Conservation (phyloP, 2,888 invertebrate genomes). For the Parnassius glacialis region DNA sequence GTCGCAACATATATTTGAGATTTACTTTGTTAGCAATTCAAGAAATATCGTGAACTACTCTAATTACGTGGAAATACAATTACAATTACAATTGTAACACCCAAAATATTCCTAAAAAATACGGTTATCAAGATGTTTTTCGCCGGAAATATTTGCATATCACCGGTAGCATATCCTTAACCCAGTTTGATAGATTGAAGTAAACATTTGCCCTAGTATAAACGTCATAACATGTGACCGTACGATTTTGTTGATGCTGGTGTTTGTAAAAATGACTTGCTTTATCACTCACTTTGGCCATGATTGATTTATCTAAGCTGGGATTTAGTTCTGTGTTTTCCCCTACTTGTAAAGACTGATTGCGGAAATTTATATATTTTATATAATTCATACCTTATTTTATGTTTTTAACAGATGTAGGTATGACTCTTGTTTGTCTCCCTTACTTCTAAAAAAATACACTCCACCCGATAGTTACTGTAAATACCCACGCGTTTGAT, state of each 20-base stretch:
- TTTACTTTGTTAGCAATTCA: too few relatives aligned
- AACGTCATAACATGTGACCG: slow-evolving; percentile 67
- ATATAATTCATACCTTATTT: slow-evolving; percentile 20
- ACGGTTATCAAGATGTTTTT: slow-evolving; percentile 22
- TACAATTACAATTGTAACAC: slow-evolving; percentile 16
- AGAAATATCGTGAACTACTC: too few relatives aligned
- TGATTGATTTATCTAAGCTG: slow-evolving; percentile 72
- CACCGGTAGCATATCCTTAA: slow-evolving; percentile 38
- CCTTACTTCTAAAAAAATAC: too few relatives aligned
- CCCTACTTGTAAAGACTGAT: slow-evolving; percentile 27
- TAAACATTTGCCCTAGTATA: slow-evolving; percentile 43
- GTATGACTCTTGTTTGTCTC: too few relatives aligned
- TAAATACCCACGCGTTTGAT: too few relatives aligned
- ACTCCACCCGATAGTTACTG: too few relatives aligned
- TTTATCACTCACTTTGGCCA: slow-evolving; percentile 55
- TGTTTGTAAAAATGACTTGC: slow-evolving; percentile 43
- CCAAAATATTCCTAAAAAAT: slow-evolving; percentile 16
- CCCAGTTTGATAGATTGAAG: slow-evolving; percentile 45
- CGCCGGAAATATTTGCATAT: slow-evolving; percentile 28
- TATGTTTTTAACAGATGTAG: background rate
- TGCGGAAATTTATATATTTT: slow-evolving; percentile 24
- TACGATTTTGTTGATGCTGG: slow-evolving; percentile 44
- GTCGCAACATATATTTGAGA: too few relatives aligned
- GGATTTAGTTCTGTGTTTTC: slow-evolving; percentile 28
- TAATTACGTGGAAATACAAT: slow-evolving; percentile 10